These are phyloP conservation scores for Crossaster papposus DNA, from an alignment of 53 echinoderm and acorn worm species.

Conservation along the genomic window DNA sequence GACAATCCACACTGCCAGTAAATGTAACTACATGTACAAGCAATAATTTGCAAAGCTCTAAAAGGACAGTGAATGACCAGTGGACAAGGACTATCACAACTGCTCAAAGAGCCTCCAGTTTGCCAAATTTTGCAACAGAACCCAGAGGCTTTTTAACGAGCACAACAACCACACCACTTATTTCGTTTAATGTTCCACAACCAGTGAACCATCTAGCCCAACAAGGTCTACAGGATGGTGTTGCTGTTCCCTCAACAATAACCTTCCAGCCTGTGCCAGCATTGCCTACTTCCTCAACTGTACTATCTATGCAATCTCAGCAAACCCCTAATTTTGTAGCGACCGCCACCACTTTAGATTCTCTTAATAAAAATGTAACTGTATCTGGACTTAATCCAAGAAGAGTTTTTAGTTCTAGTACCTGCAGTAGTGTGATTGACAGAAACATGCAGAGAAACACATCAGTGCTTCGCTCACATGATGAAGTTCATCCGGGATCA, in stretches of 20 bases:
- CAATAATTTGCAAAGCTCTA: conserved; percentile 30
- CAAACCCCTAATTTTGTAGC: conserved; percentile 10
- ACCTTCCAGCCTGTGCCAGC: not conserved
- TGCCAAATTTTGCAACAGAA: conserved; percentile 52
- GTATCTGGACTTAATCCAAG: conserved; percentile 7
- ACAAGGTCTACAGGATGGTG: not conserved
- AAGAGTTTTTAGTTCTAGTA: conserved; percentile 22
- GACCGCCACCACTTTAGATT: not conserved
- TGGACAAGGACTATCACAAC: conserved; percentile 21
- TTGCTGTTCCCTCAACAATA: conserved; percentile 21
- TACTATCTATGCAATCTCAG: conserved; percentile 38
- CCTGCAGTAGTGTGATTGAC: conserved; percentile 10
- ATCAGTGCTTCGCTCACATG: conserved; percentile 8
- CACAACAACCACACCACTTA: not conserved
- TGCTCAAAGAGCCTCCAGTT: conserved; percentile 45
- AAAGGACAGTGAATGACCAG: not conserved
- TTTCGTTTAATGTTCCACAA: conserved; percentile 10
- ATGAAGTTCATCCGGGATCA: conserved; percentile 11
- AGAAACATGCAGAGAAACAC: conserved; percentile 31
- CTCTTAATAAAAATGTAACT: conserved; percentile 10
- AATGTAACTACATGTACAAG: conserved; percentile 35
- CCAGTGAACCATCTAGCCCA: not conserved
- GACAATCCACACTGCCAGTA: conserved; percentile 12
- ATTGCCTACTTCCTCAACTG: not conserved
- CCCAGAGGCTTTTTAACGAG: conserved; percentile 26